Evolutionary conservation across 2,113 vertebrate species (phyloP), one percentile per base, ranked within the genome.

Genomic region (Corythoichthys intestinalis): DNA sequence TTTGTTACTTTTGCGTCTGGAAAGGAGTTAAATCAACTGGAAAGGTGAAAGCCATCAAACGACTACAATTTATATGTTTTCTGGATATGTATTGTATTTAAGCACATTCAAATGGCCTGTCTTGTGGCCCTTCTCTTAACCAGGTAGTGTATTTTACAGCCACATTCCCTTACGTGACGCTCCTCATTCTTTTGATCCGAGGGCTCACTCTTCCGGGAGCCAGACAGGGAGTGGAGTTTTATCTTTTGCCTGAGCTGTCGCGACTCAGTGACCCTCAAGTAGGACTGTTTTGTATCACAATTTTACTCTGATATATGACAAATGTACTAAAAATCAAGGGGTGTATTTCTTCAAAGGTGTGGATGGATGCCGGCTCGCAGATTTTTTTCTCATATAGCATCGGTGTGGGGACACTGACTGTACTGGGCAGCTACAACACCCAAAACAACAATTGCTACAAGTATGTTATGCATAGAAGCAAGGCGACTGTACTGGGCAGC

Each of bases 1-100:
- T 92, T 75, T 98, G 96, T 47, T 98, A 98, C 90, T 98, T 98
- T 78, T 96, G 95, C 77, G 92, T 96, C 67, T 98, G 96, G 96
- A 98, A 98, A 90, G 95, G 96, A 0, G 94, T 97, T 80, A 95
- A 92, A 75, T 95, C 96, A 65, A 96, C 95, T 0, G 96, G 96
- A 79, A 98, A 98, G 94, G 96, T 98, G 73, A 92, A 53, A 34
- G 4, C 34, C 38, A 38, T 37, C 35, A 71, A 60, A 41, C 2
- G 28, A 11, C 35, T 4, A 0, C 11, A 56, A n/a, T 28, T 54
- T 28, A 9, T 69, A 0, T 34, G 6, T 41, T 41, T 41, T 4
- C 39, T 41, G 1, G 3, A 57, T 4, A 34, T 12, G 34, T 28
- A 56, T 4, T 4, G 8, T 9, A 54, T 49, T 6, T 54, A 54